Evolutionary conservation across 2,888 invertebrate genomes (phyloP), one percentile per base, ranked within the genome.

Genomic region (Nemurella pictetii): DNA sequence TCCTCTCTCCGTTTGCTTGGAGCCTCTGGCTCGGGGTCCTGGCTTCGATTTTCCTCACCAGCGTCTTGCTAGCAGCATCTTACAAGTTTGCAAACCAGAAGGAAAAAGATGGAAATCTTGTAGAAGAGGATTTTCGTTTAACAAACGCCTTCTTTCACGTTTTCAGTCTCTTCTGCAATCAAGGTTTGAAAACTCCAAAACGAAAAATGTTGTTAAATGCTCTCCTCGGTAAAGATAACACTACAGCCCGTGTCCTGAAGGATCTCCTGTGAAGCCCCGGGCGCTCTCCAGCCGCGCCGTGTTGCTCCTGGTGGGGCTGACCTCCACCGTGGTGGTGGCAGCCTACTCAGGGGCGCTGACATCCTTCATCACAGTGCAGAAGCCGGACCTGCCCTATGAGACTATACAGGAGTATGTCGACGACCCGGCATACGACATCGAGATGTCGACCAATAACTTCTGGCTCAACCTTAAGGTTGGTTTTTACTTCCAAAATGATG

Each of bases 341-440:
- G 75, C 75, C 26, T 75, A 75, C 28, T 75, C 75, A 27, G 75
- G 75, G 15, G 75, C 75, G 26, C 75, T 75, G 0, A 75, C 75
- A 2, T 75, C 75, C 28, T 75, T 75, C 28, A 26, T 75, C 28
- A 75, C 75, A 9, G 28, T 75, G 28, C 55, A 55, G 55, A 55
- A 55, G 55, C 55, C 20, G 1, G 55, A 55, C 55, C 55, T 55
- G 55, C 55, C 55, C 55, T 55, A 55, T 20, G 55, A 55, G 55
- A 55, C 55, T 20, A 20, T 55, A 55, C 55, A 55, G 55, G 55
- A 55, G 55, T 55, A 55, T 20, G 55, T 55, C 55, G 55, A 55
- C 55, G 55, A 55, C 55, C 75, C 75, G 0, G 9, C 2, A 25
- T 75, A 75, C 75, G 0, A 75, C 9, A n/a, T 75, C 25, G 75